Base-by-base conservation (phyloP, 64 coral and sea anemone species). In the Montipora cactus region DNA sequence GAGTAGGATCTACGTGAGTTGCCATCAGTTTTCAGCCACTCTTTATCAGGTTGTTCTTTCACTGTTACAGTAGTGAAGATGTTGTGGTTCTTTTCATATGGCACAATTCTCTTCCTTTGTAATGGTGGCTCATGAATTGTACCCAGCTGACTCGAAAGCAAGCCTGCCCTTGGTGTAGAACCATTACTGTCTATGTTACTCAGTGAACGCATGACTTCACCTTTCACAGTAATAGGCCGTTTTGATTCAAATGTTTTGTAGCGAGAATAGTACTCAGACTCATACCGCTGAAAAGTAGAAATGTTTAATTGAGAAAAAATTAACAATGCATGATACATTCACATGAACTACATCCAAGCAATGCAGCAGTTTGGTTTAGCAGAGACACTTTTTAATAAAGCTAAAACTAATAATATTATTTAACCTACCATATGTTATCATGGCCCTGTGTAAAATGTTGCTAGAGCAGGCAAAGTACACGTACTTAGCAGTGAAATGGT, bases 1-100 rank as follows among this genome's bases (percentile, higher is more conserved):
- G 90, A 91, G 28, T 66, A 18, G 47, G 94, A 92, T 44, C 53
- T 23, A 46, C 21, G 0, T 50, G 90, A 83, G 44, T 46, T 12
- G 68, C 44, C 20, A 47, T 93, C 89, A 89, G 49, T 79, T 77
- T 81, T 86, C 15, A 97, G 83, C 96, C 96, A 97, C 9, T 92
- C 89, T 78, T 79, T 88, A 21, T 97, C 96, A 64, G 69, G 44
- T 49, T 95, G 49, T 67, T 97, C 96, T 20, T 97, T 97, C 23
- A 91, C 88, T 70, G 96, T 97, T 66, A 91, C 81, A 77, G 96
- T 97, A 61, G 96, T 46, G 81, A 97, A 97, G 74, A 97, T 97
- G 44, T 97, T 97, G 69, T 97, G 96, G 84, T 97, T 97, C 64
- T 97, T 97, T 57, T 87, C 83, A 75, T 97, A 97, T 59, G 96